Percentiles rank a stretch among this genome's conserved stretches.
Conservation (phyloP, 2,888 invertebrate genomes). For the Drosophila neoperkinsi region DNA sequence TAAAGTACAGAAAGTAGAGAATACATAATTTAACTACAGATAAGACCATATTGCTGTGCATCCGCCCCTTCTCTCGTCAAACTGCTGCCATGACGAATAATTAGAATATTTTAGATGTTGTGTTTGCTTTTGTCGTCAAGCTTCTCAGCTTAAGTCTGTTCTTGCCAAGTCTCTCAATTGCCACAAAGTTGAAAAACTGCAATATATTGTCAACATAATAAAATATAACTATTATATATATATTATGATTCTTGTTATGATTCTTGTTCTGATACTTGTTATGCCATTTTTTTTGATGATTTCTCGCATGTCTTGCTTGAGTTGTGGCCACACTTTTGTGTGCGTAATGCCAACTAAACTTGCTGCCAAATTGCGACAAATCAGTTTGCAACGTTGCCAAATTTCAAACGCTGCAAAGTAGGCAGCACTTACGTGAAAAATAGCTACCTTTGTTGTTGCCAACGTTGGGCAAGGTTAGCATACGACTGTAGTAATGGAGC, state of each 20-base stretch:
- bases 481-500: background rate
- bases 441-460: too few relatives aligned
- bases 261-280: too few relatives aligned
- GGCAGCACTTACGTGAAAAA: constrained; percentile 18
- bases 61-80: background rate
- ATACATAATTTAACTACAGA: background rate
- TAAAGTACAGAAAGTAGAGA: background rate
- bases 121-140: too few relatives aligned
- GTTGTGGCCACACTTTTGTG: background rate
- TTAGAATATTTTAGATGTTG: background rate
- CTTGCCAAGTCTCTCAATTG: background rate
- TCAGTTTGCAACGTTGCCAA: constrained; percentile 14
- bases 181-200: background rate
- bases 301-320: background rate
- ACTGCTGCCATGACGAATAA: background rate
- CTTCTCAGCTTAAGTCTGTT: background rate
- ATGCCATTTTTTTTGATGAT: background rate
- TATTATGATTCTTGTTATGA: background rate
- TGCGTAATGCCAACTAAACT: background rate
- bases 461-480: background rate
- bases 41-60: too few relatives aligned
- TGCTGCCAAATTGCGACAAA: constrained; percentile 8
- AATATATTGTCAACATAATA: background rate
- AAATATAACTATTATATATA: background rate
- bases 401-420: constrained; percentile 22